Evolutionary conservation across 1,140 invertebrate genomes (phyloP).

Genomic region (Pantala flavescens): DNA sequence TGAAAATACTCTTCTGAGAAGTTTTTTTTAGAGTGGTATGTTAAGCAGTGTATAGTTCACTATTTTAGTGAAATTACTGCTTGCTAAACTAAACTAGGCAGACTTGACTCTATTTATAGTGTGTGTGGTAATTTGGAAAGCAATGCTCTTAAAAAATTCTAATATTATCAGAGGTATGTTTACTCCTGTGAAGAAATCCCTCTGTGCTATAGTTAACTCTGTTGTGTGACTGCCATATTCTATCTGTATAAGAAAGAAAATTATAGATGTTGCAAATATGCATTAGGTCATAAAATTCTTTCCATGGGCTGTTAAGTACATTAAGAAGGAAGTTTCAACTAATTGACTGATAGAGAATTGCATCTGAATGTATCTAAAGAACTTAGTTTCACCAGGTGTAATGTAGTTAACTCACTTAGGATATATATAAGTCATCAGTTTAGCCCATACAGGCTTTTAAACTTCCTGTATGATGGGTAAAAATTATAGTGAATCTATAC

Average conservation of each 20-base stretch:
- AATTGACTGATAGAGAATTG: constrained; percentile 25
- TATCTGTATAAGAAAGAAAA: constrained; percentile 26
- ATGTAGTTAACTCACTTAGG: constrained; percentile 25
- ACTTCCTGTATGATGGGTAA: constrained; percentile 15
- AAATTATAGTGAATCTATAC: constrained; percentile 7
- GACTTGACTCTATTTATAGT: constrained; percentile 17
- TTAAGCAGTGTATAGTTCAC: constrained; percentile 23
- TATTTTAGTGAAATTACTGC: constrained; percentile 19
- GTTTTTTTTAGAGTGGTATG: constrained; percentile 24
- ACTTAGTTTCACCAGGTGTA: constrained; percentile 24
- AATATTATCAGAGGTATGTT: constrained; percentile 14
- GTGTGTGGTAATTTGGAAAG: constrained; percentile 12
- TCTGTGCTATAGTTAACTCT: constrained; percentile 26
- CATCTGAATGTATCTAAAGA: constrained; percentile 22
- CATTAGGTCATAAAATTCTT: constrained; percentile 28
- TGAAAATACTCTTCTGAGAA: constrained; percentile 18
- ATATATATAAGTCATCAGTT: constrained; percentile 21
- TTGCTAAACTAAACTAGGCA: not conserved
- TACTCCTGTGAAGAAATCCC: constrained; percentile 11
- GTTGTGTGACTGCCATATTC: constrained; percentile 27
- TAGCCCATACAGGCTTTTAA: constrained; percentile 14
- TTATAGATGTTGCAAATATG: constrained; percentile 27
- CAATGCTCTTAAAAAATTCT: not conserved
- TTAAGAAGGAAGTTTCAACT: constrained; percentile 24
- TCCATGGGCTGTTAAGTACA: constrained; percentile 27